Percentiles rank a stretch among this genome's conserved stretches.
Conservation (phyloP, 1,140 invertebrate genomes). For the Aphidius ervi region DNA sequence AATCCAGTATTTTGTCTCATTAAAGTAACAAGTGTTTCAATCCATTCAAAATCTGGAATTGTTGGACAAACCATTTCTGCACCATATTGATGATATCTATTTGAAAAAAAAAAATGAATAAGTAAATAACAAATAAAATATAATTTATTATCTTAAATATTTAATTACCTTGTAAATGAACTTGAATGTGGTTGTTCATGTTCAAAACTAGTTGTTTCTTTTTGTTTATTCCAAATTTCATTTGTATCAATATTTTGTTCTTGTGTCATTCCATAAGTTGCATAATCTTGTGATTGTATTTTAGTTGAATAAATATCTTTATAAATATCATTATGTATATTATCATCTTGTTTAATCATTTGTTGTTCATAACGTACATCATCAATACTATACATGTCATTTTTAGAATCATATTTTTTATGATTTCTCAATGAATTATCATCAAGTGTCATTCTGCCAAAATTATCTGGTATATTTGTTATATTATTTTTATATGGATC, state of each 20-base stretch:
- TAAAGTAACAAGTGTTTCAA: conserved; percentile 75
- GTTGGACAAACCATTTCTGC: conserved; percentile 48
- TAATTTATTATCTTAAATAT: conserved; percentile 14
- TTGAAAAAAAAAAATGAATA: conserved; percentile 18
- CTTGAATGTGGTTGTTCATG: conserved; percentile 60
- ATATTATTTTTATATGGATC: conserved; percentile 49
- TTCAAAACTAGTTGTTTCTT: conserved; percentile 68
- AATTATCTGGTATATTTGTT: conserved; percentile 42
- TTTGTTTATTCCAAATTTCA: conserved; percentile 54
- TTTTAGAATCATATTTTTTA: conserved; percentile 43
- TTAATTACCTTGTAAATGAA: conserved; percentile 49
- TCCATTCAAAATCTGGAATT: conserved; percentile 58
- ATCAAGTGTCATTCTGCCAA: conserved; percentile 39
- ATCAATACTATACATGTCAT: conserved; percentile 45
- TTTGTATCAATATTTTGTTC: conserved; percentile 52
- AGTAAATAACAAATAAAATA: conserved; percentile 6
- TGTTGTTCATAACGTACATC: conserved; percentile 40
- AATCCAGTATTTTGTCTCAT: conserved; percentile 83
- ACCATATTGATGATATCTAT: conserved; percentile 44
- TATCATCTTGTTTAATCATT: conserved; percentile 48
- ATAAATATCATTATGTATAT: conserved; percentile 44
- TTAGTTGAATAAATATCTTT: conserved; percentile 45
- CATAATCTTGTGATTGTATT: conserved; percentile 43
- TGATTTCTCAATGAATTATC: conserved; percentile 37
- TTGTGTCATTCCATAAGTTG: conserved; percentile 44